Evolutionary conservation across 2,797 vertebrate species (phyloP).

Genomic region (Danio albolineatus): DNA sequence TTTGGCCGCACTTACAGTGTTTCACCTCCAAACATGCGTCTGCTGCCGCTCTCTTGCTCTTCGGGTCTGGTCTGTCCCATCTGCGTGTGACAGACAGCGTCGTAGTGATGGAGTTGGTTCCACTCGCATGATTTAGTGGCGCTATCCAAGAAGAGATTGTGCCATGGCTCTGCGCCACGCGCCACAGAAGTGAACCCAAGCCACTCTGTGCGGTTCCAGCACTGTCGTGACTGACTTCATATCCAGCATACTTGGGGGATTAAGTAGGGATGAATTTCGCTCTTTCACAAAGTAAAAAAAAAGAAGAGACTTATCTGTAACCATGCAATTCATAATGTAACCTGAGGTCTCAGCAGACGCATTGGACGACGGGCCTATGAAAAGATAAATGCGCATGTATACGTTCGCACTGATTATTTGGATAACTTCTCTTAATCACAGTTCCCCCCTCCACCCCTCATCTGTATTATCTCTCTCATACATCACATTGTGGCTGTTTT

Average conservation of each 20-base stretch:
- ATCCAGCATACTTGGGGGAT: conserved; percentile 82
- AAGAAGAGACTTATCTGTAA: conserved; percentile 67
- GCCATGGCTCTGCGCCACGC: conserved; percentile 56
- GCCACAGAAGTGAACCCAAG: conserved; percentile 60
- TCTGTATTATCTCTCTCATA: conserved; percentile 63
- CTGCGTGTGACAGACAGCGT: conserved; percentile 49
- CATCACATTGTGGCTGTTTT: conserved; percentile 61
- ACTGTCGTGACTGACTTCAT: conserved; percentile 70
- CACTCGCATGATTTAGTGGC: conserved; percentile 55
- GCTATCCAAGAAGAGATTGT: conserved; percentile 49
- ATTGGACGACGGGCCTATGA: conserved; percentile 11
- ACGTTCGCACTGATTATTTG: conserved; percentile 59
- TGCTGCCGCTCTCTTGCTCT: conserved; percentile 13
- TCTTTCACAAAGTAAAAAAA: conserved; percentile 67
- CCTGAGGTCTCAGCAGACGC: conserved; percentile 63
- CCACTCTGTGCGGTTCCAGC: conserved; percentile 54
- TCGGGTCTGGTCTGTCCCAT: conserved; percentile 10
- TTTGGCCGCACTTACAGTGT: conserved; percentile 54
- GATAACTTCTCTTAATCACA: conserved; percentile 60
- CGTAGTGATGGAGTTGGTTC: conserved; percentile 38
- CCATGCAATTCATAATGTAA: conserved; percentile 72
- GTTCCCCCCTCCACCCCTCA: conserved; percentile 44
- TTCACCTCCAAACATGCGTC: conserved; percentile 35
- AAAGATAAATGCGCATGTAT: conserved; percentile 47
- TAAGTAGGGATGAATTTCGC: conserved; percentile 81